These are phyloP conservation scores for Pheosia gnoma DNA, from an alignment of 2,888 invertebrate species.

Conservation along the genomic window DNA sequence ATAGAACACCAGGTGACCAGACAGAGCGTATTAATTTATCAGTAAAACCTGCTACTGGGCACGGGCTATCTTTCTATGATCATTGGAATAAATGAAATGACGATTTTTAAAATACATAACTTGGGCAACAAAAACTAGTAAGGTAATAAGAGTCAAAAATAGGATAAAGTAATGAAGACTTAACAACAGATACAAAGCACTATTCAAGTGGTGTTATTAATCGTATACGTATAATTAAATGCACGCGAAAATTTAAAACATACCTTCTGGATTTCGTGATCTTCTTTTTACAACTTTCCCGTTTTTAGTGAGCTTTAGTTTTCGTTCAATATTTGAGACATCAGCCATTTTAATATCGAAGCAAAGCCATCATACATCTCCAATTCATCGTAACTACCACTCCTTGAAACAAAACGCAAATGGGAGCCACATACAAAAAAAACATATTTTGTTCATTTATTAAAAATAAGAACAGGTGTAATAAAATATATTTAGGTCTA, in stretches of 20 bases:
- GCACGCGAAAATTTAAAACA: conserved; percentile 31
- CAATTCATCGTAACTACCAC: conserved; percentile 50
- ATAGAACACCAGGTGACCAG: not conserved
- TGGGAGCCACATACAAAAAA: not conserved
- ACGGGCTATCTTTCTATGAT: not conserved
- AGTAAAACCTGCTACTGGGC: not conserved
- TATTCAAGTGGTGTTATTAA: conserved; percentile 13
- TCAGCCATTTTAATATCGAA: conserved; percentile 83
- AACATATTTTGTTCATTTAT: too few relatives aligned
- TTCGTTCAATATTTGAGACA: conserved; percentile 79
- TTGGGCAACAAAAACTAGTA: conserved; percentile 13
- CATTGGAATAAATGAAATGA: not conserved
- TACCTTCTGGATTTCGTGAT: conserved; percentile 79
- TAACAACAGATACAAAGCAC: conserved; percentile 35
- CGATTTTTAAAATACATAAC: not conserved
- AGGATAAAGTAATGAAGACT: conserved; percentile 38
- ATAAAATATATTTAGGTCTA: too few relatives aligned
- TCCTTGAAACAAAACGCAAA: conserved; percentile 24
- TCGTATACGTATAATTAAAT: conserved; percentile 15
- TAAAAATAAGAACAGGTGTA: too few relatives aligned
- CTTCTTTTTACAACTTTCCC: conserved; percentile 80
- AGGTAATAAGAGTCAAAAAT: conserved; percentile 78
- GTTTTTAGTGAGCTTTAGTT: conserved; percentile 78
- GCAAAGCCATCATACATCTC: conserved; percentile 38
- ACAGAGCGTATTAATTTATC: not conserved